Evolutionary conservation across 2,888 invertebrate species (phyloP), one percentile per base, ranked within the genome.

Genomic region (Aphodius sticticus): DNA sequence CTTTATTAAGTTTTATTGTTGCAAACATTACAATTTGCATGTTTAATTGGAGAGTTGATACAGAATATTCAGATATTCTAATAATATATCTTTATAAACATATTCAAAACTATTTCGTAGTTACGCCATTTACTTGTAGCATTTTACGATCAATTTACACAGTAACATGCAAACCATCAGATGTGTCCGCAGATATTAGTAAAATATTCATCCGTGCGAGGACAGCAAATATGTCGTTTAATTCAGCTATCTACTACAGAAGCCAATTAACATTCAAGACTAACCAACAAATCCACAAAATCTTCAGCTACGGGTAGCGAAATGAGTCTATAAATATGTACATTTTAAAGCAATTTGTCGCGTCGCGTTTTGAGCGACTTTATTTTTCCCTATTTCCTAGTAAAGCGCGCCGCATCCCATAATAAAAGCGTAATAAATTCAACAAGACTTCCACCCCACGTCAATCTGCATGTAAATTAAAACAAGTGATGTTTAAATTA

Each of bases 241-340:
- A 53, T 53, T 53, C 2, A 53, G 12, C 9, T 53, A 7, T 12
- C 12, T 53, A 53, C 53, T 12, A 53, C 12, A 53, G 7, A 53
- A 53, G 53, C 9, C 12, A 53, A 53, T 53, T 53, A 9, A 53
- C 53, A 53, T 53, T 5, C 53, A 53, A 53, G 53, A 53, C 53
- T 53, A 12, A 53, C 6, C 53, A 53, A 12, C 53, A 53, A 53
- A 53, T 53, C 53, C 53, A 12, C 53, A 53, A 53, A 53, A 53
- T 53, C 53, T 12, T 53, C 9, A 53, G 53, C 53, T 53, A 53
- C 53, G 53, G 53, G 53, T 53, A 53, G 53, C 53, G 53, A 53
- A 53, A 53, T 53, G 53, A 53, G 53, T 53, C 53, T 53, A 53
- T 53, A 53, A 53, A 53, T 53, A 53, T 53, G 53, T 53, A 53